Conservation (phyloP, 2,797 vertebrate genomes). For the Enteromius anoplus region DNA sequence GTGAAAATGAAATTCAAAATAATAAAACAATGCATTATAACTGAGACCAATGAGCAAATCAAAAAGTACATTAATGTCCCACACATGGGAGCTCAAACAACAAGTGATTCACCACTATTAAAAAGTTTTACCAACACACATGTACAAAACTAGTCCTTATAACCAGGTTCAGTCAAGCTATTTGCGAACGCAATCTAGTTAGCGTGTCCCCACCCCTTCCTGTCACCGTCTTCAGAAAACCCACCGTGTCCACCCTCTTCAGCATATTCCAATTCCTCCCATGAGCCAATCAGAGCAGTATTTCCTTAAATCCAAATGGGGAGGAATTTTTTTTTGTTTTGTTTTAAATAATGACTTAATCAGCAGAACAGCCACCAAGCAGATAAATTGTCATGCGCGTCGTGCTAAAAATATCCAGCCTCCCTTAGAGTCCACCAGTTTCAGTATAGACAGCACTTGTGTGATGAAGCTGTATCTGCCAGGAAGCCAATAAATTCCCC, state of each 20-base stretch:
- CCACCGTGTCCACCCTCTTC: conserved; percentile 71
- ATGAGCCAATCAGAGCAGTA: conserved; percentile 87
- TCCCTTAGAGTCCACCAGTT: conserved; percentile 88
- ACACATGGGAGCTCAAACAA: conserved; percentile 76
- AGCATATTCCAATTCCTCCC: conserved; percentile 67
- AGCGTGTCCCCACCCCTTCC: conserved; percentile 63
- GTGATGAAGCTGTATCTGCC: conserved; percentile 93
- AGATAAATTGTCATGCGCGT: conserved; percentile 99
- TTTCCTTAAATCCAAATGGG: conserved; percentile 87
- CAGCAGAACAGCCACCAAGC: conserved; percentile 99
- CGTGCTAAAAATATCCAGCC: conserved; percentile 99
- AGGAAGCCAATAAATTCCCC: conserved; percentile 77
- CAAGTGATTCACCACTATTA: conserved; percentile 83
- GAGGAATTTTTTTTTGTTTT: conserved; percentile 83
- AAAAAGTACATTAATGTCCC: conserved; percentile 77
- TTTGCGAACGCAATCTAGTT: conserved; percentile 82
- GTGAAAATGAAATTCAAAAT: conserved; percentile 55
- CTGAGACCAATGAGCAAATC: conserved; percentile 78
- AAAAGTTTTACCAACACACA: conserved; percentile 88
- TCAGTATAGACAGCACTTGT: conserved; percentile 92
- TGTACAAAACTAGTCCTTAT: conserved; percentile 89
- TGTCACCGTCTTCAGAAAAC: conserved; percentile 56
- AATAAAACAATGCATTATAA: conserved; percentile 71
- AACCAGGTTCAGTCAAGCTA: conserved; percentile 84
- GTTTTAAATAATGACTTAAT: conserved; percentile 92